Evolutionary conservation across 2,113 vertebrate genomes (phyloP).

Genomic region (Pongo pygmaeus): DNA sequence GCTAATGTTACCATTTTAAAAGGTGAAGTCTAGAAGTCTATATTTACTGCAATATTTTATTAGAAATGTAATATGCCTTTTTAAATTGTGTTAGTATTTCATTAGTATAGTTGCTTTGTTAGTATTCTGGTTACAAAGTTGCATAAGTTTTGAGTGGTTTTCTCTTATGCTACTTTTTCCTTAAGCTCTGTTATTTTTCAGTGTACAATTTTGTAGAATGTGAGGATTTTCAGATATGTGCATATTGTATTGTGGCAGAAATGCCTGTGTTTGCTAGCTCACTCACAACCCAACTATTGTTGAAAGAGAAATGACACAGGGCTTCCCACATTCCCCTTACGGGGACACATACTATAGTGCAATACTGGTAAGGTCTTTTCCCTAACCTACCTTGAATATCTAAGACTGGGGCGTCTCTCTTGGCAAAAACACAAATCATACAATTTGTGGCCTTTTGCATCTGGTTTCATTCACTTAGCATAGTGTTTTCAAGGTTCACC

Average conservation of each 20-base stretch:
- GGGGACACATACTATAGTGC: background rate
- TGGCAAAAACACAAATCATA: background rate
- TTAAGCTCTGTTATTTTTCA: conserved; percentile 38
- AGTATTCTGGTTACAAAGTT: conserved; percentile 29
- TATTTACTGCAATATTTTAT: conserved; percentile 6
- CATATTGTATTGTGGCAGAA: conserved; percentile 2
- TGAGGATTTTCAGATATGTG: conserved; percentile 32
- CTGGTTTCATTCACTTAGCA: no score
- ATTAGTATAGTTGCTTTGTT: conserved; percentile 14
- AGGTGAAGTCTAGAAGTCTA: background rate
- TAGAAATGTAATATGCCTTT: background rate
- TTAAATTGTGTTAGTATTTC: background rate
- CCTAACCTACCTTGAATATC: conserved; percentile 1
- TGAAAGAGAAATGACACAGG: background rate
- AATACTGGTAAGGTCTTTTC: background rate
- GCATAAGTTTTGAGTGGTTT: background rate
- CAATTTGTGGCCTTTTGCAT: no score
- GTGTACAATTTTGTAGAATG: conserved; percentile 1
- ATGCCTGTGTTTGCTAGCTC: background rate
- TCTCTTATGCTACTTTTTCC: background rate
- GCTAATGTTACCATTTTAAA: conserved; percentile 22
- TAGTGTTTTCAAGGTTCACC: no score
- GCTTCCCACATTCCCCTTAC: background rate
- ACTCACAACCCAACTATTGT: background rate
- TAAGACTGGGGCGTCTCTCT: background rate